These are phyloP conservation scores for Epicampocera succincta DNA, from an alignment of 2,888 invertebrate genomes.

Conservation along the genomic window DNA sequence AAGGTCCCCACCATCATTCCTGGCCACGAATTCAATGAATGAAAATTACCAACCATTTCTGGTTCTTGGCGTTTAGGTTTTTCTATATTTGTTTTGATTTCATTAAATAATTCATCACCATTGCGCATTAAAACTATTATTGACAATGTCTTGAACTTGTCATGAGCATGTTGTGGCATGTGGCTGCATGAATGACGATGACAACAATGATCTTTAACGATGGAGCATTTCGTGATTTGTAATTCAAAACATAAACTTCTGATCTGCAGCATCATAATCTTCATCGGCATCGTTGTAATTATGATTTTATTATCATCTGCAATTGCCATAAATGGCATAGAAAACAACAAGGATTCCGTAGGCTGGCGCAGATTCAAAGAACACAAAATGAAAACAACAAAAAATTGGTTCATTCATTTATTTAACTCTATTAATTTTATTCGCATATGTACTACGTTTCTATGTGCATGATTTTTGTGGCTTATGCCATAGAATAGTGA, in stretches of 20 bases:
- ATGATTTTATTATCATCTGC: constrained; percentile 39
- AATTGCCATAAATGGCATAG: constrained; percentile 65
- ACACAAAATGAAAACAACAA: neutral
- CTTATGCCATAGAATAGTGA: constrained; percentile 31
- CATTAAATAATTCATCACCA: constrained; percentile 69
- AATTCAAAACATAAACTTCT: constrained; percentile 65
- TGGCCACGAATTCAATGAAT: constrained; percentile 41
- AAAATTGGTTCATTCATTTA: constrained; percentile 52
- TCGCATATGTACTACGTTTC: constrained; percentile 37
- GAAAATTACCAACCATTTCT: constrained; percentile 28
- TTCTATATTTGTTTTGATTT: constrained; percentile 38
- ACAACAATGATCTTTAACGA: constrained; percentile 22
- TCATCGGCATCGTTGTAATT: constrained; percentile 9
- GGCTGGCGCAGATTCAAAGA: constrained; percentile 20
- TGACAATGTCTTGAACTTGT: constrained; percentile 69
- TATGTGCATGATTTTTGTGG: constrained; percentile 1
- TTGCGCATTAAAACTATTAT: constrained; percentile 68
- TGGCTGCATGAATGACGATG: constrained; percentile 59
- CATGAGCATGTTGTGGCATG: constrained; percentile 67
- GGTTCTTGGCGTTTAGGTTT: constrained; percentile 30
- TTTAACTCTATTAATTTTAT: constrained; percentile 66
- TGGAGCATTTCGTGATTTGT: constrained; percentile 61
- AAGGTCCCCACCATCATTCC: constrained; percentile 35
- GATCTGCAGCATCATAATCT: constrained; percentile 17
- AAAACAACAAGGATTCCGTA: constrained; percentile 51